phyloP scores from a whole-genome alignment of 2,113 vertebrate genomes.

The Fregata magnificens region DNA sequence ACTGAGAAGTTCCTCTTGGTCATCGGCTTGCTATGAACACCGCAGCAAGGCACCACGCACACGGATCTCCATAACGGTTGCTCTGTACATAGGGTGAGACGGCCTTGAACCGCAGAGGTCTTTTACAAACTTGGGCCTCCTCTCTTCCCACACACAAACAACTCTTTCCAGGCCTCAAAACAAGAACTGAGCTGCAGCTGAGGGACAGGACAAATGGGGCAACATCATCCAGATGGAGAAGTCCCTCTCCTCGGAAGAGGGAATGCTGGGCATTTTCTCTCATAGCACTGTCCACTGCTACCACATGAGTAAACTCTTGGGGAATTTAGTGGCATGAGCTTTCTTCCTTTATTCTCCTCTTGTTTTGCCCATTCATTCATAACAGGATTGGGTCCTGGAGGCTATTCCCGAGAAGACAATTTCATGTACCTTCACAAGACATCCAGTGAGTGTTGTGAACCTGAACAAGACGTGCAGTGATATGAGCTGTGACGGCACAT shows the following conservation, averaged over 20 bases:
- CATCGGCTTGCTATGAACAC: neutral
- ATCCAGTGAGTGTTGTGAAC: neutral
- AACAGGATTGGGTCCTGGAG: neutral
- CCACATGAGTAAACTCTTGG: neutral
- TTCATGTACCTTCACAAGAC: neutral
- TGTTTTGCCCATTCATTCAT: neutral
- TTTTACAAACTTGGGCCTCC: too few species aligned
- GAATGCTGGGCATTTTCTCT: neutral
- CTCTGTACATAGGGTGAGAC: neutral
- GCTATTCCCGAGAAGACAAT: neutral
- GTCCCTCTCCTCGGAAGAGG: neutral
- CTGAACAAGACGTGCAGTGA: too few species aligned
- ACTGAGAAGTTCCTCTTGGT: neutral
- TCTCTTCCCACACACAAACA: neutral
- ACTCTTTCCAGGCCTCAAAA: neutral
- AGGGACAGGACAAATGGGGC: neutral
- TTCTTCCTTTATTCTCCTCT: neutral
- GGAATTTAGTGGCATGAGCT: neutral
- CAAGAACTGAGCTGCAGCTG: neutral
- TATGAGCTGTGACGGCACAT: neutral
- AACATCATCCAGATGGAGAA: neutral
- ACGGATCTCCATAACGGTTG: accelerated
- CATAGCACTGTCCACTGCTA: neutral
- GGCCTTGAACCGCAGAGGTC: neutral
- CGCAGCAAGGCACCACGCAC: neutral